Conservation (phyloP, 2,113 vertebrate species). For the Nothobranchius kuhntae region DNA sequence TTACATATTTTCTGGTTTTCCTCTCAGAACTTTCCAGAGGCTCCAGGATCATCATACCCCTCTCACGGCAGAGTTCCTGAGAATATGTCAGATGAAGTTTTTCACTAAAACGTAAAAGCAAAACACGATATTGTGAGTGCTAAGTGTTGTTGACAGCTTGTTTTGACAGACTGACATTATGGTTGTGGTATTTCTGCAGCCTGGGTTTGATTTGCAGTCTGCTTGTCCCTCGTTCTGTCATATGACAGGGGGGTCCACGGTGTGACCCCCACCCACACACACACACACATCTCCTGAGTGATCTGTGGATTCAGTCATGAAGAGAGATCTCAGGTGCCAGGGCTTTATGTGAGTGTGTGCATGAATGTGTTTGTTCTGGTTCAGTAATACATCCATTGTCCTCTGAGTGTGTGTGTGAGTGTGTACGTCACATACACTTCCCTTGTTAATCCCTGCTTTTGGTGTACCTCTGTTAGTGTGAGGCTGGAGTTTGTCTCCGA, state of each 20-base stretch:
- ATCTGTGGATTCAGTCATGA: slow-evolving; percentile 45
- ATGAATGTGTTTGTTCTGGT: slow-evolving; percentile 5
- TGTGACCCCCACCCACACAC: no score
- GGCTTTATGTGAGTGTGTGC: slow-evolving; percentile 1
- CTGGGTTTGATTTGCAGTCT: slow-evolving; percentile 8
- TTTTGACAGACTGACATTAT: neutral
- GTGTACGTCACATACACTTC: slow-evolving; percentile 49
- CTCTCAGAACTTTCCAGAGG: neutral
- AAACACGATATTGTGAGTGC: neutral
- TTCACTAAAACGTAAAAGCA: neutral
- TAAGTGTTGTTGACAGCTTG: slow-evolving; percentile 7
- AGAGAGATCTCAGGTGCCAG: slow-evolving; percentile 21
- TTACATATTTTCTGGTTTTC: neutral
- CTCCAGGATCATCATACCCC: neutral
- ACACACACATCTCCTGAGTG: slow-evolving; percentile 41
- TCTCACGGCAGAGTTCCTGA: neutral
- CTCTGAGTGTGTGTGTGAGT: slow-evolving; percentile 12
- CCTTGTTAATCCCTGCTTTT: slow-evolving; percentile 55
- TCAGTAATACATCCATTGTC: slow-evolving; percentile 51
- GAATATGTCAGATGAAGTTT: neutral
- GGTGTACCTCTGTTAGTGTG: slow-evolving; percentile 42
- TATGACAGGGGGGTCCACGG: neutral
- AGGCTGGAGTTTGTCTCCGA: neutral
- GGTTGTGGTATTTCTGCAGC: neutral
- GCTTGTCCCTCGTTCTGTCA: neutral